Percentiles rank a stretch among this genome's conserved stretches.
Conservation (phyloP, 2,113 vertebrate species). For the Elephantulus edwardii region DNA sequence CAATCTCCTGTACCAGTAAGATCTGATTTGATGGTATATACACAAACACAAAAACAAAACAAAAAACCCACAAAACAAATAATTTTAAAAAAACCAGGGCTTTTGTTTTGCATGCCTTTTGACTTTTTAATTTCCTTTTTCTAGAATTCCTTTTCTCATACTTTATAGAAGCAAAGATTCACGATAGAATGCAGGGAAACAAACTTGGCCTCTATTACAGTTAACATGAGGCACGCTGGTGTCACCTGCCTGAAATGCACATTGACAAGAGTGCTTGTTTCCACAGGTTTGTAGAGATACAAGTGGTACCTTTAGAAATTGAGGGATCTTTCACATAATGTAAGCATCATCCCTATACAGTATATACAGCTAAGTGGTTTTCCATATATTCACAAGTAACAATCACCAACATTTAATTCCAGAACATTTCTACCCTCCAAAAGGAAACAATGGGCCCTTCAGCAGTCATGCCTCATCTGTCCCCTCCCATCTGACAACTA, state of each 20-base stretch:
- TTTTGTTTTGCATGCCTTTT: conserved; percentile 20
- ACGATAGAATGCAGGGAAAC: not conserved
- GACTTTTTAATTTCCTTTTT: conserved; percentile 26
- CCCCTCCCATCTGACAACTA: not conserved
- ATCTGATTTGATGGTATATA: no score
- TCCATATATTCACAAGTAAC: conserved; percentile 1
- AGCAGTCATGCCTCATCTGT: not conserved
- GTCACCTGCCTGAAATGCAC: not conserved
- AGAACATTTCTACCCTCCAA: conserved; percentile 8
- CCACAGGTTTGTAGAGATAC: not conserved
- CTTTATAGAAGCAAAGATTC: conserved; percentile 19
- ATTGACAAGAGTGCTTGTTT: not conserved
- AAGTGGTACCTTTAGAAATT: conserved; percentile 10
- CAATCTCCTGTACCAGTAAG: no score
- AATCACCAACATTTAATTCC: not conserved
- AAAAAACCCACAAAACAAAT: no score
- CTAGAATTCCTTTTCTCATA: conserved; percentile 37
- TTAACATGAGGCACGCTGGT: not conserved
- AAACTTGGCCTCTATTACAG: not conserved
- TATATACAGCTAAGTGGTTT: not conserved
- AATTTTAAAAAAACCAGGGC: not conserved
- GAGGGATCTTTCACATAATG: not conserved
- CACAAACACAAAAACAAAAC: no score
- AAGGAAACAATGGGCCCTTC: not conserved
- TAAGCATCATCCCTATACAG: conserved; percentile 13